A percentile compares a stretch with the other conserved stretches of the same genome.
phyloP scores from a whole-genome alignment of 2,888 invertebrate species.

The Drosophila greeni region DNA sequence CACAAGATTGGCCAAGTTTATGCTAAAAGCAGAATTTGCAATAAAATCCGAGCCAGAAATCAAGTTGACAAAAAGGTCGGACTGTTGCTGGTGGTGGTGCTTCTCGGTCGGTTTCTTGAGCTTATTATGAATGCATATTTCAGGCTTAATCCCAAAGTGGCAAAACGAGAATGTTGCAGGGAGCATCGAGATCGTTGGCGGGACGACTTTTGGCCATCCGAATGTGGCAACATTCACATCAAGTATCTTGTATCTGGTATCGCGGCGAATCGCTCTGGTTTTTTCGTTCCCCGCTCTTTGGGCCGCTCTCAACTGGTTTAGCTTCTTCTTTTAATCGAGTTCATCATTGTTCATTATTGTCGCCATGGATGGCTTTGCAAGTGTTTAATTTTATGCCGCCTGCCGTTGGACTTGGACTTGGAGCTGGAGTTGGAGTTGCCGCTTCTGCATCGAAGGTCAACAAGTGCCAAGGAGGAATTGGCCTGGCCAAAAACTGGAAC shows the following conservation, averaged over 20 bases:
- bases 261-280: constrained; percentile 44
- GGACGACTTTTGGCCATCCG: constrained; percentile 62
- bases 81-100: background rate
- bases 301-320: constrained; percentile 59
- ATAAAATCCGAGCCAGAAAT: constrained; percentile 38
- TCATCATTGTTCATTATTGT: constrained; percentile 73
- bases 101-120: constrained; percentile 39
- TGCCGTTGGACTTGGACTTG: constrained; percentile 37
- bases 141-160: constrained; percentile 72
- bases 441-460: constrained; percentile 64
- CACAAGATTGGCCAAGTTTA: constrained; percentile 60
- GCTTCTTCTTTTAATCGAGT: constrained; percentile 68
- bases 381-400: constrained; percentile 73
- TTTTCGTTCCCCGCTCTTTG: constrained; percentile 26
- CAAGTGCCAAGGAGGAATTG: constrained; percentile 71
- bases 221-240: constrained; percentile 47
- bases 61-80: constrained; percentile 57
- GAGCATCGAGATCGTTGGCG: constrained; percentile 20
- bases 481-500: constrained; percentile 58
- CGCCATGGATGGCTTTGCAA: constrained; percentile 67
- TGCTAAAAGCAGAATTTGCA: constrained; percentile 64
- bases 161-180: constrained; percentile 71
- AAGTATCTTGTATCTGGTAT: constrained; percentile 37
- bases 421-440: constrained; percentile 12
- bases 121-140: constrained; percentile 71